Percentiles rank a stretch among this genome's conserved stretches.
Conservation (phyloP, 2,113 vertebrate genomes). For the Hymenochirus boettgeri region DNA sequence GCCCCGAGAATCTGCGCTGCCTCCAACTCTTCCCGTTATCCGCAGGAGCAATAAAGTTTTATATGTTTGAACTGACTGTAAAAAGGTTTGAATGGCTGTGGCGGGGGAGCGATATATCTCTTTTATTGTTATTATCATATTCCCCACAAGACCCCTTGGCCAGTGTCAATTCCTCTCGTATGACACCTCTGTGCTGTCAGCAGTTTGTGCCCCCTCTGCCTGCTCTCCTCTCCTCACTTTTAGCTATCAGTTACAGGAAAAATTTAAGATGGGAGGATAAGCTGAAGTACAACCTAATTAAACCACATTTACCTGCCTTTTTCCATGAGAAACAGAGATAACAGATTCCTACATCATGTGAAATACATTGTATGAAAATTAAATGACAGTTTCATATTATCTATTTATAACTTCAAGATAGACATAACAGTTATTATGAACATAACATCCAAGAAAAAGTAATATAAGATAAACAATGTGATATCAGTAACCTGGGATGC, state of each 20-base stretch:
- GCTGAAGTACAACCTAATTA: background rate
- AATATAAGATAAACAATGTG: no score
- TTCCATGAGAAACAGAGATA: no score
- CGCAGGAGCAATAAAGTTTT: constrained; percentile 97
- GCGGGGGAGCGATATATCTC: constrained; percentile 91
- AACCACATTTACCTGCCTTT: background rate
- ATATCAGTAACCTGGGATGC: no score
- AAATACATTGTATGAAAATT: no score
- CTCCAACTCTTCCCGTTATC: constrained; percentile 81
- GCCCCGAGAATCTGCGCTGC: constrained; percentile 81
- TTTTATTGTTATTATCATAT: constrained; percentile 94
- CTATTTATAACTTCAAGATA: no score
- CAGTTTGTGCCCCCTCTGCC: constrained; percentile 47
- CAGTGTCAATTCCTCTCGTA: constrained; percentile 83
- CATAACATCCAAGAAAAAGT: no score
- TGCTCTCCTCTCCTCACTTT: constrained; percentile 23
- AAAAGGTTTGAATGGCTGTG: constrained; percentile 91
- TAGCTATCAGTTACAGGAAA: constrained; percentile 32
- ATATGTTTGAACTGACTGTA: constrained; percentile 96
- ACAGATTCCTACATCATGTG: no score
- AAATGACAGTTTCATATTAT: no score
- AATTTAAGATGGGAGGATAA: constrained; percentile 22
- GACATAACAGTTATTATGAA: no score
- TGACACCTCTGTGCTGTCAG: constrained; percentile 81
- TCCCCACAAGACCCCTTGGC: constrained; percentile 83